Evolutionary conservation across 2,113 vertebrate genomes (phyloP).

Genomic region (Scartelaos histophorus): DNA sequence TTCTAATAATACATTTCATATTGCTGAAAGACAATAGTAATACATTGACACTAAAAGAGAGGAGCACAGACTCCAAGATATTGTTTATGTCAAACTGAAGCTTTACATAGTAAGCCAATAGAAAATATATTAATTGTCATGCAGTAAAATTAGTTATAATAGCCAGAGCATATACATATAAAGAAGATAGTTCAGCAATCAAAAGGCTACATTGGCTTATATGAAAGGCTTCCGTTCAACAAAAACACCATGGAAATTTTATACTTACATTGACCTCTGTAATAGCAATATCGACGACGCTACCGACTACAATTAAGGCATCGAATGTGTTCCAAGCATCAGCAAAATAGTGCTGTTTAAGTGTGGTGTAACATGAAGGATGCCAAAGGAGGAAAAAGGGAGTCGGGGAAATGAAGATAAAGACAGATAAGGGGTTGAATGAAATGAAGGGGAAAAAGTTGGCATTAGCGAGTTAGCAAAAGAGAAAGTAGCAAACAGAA

Average conservation of each 20-base stretch:
- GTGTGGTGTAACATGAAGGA: conserved; percentile 64
- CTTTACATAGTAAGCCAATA: conserved; percentile 61
- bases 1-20: conserved; percentile 9
- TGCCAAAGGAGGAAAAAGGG: conserved; percentile 2
- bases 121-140: neutral
- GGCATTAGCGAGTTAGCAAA: conserved; percentile 46
- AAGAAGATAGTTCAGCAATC: neutral
- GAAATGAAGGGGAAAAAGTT: conserved; percentile 49
- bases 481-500: conserved; percentile 27
- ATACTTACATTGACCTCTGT: conserved; percentile 99
- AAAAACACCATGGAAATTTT: conserved; percentile 48
- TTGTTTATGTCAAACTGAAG: conserved; percentile 63
- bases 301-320: conserved; percentile 99
- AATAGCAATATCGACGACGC: conserved; percentile 99
- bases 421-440: conserved; percentile 19
- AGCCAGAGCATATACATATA: neutral
- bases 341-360: conserved; percentile 99
- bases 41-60: conserved; percentile 12
- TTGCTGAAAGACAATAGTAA: conserved; percentile 17
- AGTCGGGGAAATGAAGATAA: conserved; percentile 8
- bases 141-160: neutral
- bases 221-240: conserved; percentile 77
- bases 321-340: conserved; percentile 99
- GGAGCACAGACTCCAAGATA: conserved; percentile 8
- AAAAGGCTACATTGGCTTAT: conserved; percentile 28